These are phyloP conservation scores for Bryconaethiops microstoma DNA, from an alignment of 2,797 vertebrate genomes.

Conservation along the genomic window DNA sequence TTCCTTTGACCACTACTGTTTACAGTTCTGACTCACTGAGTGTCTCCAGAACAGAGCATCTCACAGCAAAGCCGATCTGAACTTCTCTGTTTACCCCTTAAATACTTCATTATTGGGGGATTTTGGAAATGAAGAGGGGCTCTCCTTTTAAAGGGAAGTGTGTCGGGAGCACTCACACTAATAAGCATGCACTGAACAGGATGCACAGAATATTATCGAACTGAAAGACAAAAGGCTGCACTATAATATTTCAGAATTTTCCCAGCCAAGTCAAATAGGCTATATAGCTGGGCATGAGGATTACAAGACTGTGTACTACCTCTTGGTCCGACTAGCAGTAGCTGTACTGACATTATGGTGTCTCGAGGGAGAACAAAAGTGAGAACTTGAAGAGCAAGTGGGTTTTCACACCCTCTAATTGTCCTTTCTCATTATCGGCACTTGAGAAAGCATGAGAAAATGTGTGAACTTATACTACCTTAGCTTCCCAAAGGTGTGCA, in stretches of 20 bases:
- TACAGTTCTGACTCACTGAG: too few species aligned
- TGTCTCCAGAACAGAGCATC: too few species aligned
- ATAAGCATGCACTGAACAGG: too few species aligned
- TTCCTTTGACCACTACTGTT: too few species aligned
- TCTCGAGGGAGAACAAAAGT: slow-evolving; percentile 38
- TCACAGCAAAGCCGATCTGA: too few species aligned
- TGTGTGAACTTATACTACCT: slow-evolving; percentile 5
- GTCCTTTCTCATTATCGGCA: slow-evolving; percentile 47
- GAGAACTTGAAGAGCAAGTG: slow-evolving; percentile 47
- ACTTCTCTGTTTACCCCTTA: too few species aligned
- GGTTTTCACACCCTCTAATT: slow-evolving; percentile 53
- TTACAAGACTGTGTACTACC: slow-evolving; percentile 41
- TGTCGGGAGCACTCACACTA: too few species aligned
- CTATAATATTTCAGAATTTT: neutral
- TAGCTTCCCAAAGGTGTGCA: slow-evolving; percentile 26
- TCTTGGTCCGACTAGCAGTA: slow-evolving; percentile 34
- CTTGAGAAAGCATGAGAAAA: slow-evolving; percentile 12
- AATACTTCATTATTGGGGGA: too few species aligned
- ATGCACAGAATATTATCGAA: too few species aligned
- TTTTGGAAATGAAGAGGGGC: too few species aligned
- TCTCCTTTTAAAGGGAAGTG: too few species aligned
- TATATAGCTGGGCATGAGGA: slow-evolving; percentile 28
- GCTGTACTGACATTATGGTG: slow-evolving; percentile 36
- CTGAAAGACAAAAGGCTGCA: too few species aligned
- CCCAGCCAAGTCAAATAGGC: slow-evolving; percentile 23